Base-by-base conservation (phyloP, 1,140 invertebrate genomes). In the Musca vetustissima region DNA sequence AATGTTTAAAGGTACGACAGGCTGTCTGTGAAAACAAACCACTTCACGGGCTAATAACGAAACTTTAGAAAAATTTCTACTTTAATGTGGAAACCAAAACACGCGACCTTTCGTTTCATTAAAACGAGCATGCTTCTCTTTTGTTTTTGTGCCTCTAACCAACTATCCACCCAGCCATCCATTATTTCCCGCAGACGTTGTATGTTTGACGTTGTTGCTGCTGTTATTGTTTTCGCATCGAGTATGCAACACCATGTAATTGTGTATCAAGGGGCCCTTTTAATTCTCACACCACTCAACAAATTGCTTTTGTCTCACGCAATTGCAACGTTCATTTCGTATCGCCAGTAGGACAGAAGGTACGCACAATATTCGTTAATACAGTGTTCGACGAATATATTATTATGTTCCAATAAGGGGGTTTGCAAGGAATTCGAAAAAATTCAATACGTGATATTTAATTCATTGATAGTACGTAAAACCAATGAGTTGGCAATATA, bases 251-350 rank as follows among this genome's bases (percentile, higher is more conserved):
- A 61, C 57, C 57, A 61, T 43, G 32, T 61, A 61, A 61, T 61
- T 43, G 57, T 61, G 28, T 61, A 61, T 14, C 57, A 21, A 19
- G 57, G 57, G 57, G 19, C 28, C 57, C 57, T 61, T 61, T 61
- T 61, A 61, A 61, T 61, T 61, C 57, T 61, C 57, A 61, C 57
- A 61, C 57, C 57, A 61, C 57, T 61, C 57, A 43, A 61, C 57
- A 61, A 61, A 61, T 61, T 61, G 57, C 28, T 61, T 61, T 61
- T 43, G 57, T 61, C 57, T 61, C 57, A 61, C 57, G 57, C 57
- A 61, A 61, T 61, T 61, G 57, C 57, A 61, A 36, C 57, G 57
- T 61, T 61, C 57, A 36, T 36, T 61, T 61, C 15, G 43, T 36
- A 36, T 43, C 19, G 43, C 19, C 32, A 21, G 19, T 61, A 19